phyloP scores from a whole-genome alignment of 2,113 vertebrate genomes.

The Notothenia rossii region DNA sequence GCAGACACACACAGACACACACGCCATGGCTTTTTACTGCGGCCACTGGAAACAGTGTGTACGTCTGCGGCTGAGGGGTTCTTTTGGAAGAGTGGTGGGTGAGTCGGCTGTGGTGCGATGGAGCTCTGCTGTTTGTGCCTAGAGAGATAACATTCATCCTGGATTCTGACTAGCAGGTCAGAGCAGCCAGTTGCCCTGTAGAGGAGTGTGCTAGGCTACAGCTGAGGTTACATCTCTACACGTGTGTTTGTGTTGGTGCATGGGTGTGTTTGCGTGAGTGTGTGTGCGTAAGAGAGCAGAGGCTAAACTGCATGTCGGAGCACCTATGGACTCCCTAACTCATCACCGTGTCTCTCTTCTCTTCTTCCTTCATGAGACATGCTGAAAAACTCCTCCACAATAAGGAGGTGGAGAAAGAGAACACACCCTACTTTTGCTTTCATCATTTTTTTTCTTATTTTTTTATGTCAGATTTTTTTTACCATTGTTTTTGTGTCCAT shows the following conservation, averaged over 20 bases:
- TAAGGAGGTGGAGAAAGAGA: conserved; percentile 44
- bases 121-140: conserved; percentile 78
- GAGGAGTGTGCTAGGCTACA: conserved; percentile 73
- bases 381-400: conserved; percentile 61
- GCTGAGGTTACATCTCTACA: conserved; percentile 62
- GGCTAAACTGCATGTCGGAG: conserved; percentile 62
- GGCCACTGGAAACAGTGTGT: conserved; percentile 70
- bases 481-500: conserved; percentile 47
- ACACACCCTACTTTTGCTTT: conserved; percentile 32
- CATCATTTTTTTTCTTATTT: neutral
- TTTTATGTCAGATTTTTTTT: conserved; percentile 41
- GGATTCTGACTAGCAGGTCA: conserved; percentile 67
- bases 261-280: conserved; percentile 33
- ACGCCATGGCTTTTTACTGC: conserved; percentile 70
- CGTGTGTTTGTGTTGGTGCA: conserved; percentile 32
- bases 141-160: conserved; percentile 79
- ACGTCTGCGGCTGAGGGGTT: conserved; percentile 60
- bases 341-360: conserved; percentile 47
- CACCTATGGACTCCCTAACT: conserved; percentile 52
- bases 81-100: conserved; percentile 68
- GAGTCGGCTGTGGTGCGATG: conserved; percentile 57
- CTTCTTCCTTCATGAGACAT: conserved; percentile 62
- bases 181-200: conserved; percentile 62
- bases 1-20: conserved; percentile 33
- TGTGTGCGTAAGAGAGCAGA: conserved; percentile 68